Conservation (phyloP, 2,888 invertebrate genomes). For the Tortricodes alternella region DNA sequence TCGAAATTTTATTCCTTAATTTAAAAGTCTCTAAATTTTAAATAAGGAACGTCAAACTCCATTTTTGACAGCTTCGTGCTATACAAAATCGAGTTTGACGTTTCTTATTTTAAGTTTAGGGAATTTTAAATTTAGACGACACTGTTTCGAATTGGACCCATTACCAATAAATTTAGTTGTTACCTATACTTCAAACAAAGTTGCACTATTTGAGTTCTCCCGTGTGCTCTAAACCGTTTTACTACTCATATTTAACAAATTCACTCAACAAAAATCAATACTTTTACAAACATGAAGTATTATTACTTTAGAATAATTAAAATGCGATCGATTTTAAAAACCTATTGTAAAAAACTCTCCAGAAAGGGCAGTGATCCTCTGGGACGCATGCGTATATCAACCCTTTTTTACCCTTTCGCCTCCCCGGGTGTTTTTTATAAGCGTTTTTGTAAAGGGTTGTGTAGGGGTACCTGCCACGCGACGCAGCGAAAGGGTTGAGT, state of each 20-base stretch:
- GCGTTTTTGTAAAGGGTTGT: constrained; percentile 80
- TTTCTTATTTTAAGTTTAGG: too few relatives aligned
- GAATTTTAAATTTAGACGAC: too few relatives aligned
- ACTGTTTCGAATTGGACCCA: too few relatives aligned
- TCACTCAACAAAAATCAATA: neutral
- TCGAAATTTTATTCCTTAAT: too few relatives aligned
- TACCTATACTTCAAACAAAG: too few relatives aligned
- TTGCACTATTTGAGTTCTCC: too few relatives aligned
- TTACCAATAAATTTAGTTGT: too few relatives aligned
- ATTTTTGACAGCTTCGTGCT: too few relatives aligned
- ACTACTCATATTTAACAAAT: neutral
- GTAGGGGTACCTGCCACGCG: constrained; percentile 78
- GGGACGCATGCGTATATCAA: constrained; percentile 79
- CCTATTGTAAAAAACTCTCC: constrained; percentile 62
- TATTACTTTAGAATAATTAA: constrained; percentile 26
- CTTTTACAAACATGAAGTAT: neutral
- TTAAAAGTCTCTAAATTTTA: too few relatives aligned
- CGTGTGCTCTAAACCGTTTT: too few relatives aligned
- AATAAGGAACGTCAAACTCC: too few relatives aligned
- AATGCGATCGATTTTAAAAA: constrained; percentile 28
- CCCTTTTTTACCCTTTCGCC: constrained; percentile 81
- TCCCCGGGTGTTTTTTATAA: constrained; percentile 77
- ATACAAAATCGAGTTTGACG: too few relatives aligned
- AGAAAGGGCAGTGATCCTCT: constrained; percentile 75
- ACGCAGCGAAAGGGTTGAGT: constrained; percentile 73